Evolutionary conservation across 1,140 invertebrate genomes (phyloP).

Genomic region (Contarinia nasturtii): DNA sequence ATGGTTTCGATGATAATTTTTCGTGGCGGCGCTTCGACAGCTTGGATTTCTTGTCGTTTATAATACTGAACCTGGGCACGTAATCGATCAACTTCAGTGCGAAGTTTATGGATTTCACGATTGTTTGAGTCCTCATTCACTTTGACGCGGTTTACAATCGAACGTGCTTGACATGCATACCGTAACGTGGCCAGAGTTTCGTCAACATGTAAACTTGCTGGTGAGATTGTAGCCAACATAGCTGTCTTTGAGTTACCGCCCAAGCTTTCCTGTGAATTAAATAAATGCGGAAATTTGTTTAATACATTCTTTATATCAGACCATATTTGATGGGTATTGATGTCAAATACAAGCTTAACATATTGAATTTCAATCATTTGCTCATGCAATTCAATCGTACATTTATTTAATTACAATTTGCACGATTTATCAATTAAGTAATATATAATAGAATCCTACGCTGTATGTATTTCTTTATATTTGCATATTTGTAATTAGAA

Average conservation of each 20-base stretch:
- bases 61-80: constrained; percentile 33
- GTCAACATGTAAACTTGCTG: constrained; percentile 56
- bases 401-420: no score
- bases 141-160: constrained; percentile 84
- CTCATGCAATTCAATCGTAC: no score
- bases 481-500: no score
- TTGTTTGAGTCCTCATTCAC: constrained; percentile 83
- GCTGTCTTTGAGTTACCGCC: constrained; percentile 88
- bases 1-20: constrained; percentile 20
- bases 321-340: no score
- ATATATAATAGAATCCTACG: no score
- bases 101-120: constrained; percentile 59
- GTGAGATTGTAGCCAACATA: constrained; percentile 65
- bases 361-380: no score
- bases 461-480: no score
- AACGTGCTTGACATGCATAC: constrained; percentile 73
- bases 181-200: constrained; percentile 69
- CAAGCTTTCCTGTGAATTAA: constrained; percentile 47
- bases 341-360: no score
- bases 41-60: constrained; percentile 23
- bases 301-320: no score
- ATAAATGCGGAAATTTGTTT: constrained; percentile 2
- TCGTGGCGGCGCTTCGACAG: constrained; percentile 16
- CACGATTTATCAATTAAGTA: no score
- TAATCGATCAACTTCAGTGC: constrained; percentile 55